Evolutionary conservation across 2,113 vertebrate genomes (phyloP).

Genomic region (Sinocyclocheilus grahami): DNA sequence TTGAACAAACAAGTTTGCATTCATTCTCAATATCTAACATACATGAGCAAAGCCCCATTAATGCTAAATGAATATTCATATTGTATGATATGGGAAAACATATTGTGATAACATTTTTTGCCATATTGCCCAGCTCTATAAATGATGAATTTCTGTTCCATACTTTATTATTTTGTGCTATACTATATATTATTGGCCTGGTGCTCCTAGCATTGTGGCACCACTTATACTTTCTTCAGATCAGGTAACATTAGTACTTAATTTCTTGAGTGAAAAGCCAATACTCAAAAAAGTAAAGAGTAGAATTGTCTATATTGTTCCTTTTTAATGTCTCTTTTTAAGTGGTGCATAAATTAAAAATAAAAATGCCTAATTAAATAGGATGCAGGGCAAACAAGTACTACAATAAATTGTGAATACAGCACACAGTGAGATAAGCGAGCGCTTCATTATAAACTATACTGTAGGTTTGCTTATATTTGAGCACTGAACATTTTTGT

Average conservation of each 20-base stretch:
- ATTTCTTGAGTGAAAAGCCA: neutral
- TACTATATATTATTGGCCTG: no score
- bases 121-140: no score
- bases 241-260: neutral
- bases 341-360: neutral
- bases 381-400: neutral
- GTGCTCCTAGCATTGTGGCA: no score
- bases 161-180: no score
- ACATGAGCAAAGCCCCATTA: no score
- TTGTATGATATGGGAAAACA: no score
- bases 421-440: neutral
- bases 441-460: neutral
- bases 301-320: neutral
- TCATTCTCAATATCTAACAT: no score
- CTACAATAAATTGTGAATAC: neutral
- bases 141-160: no score
- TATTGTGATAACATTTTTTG: no score
- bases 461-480: neutral
- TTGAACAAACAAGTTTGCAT: no score
- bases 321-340: neutral
- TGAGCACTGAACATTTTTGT: constrained; percentile 2
- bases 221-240: neutral
- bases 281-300: neutral
- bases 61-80: no score
- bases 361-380: neutral